These are phyloP conservation scores for Ischnus inquisitorius DNA, from an alignment of 2,888 invertebrate genomes.

Conservation along the genomic window DNA sequence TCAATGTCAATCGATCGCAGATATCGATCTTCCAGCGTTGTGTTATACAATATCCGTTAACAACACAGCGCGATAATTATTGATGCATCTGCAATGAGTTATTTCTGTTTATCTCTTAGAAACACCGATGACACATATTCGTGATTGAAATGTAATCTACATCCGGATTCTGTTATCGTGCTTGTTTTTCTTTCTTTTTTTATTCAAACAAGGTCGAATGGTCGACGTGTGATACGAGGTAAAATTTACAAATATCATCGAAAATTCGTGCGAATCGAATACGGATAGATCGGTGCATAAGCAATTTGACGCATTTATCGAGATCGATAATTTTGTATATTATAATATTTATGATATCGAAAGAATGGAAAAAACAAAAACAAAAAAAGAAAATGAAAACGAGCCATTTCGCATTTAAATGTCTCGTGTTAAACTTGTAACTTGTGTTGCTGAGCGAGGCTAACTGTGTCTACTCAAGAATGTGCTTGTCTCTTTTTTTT, in stretches of 20 bases:
- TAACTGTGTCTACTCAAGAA: not conserved
- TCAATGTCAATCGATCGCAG: slow-evolving; percentile 19
- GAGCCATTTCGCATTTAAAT: slow-evolving; percentile 6
- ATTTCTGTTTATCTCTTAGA: not conserved
- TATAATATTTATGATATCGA: slow-evolving; percentile 38
- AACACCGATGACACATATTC: not conserved
- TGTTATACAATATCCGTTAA: not conserved
- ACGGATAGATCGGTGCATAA: not conserved
- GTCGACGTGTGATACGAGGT: slow-evolving; percentile 25
- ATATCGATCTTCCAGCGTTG: slow-evolving; percentile 40
- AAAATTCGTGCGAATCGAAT: slow-evolving; percentile 19
- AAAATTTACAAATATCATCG: slow-evolving; percentile 4
- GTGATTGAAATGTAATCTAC: not conserved
- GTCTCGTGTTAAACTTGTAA: slow-evolving; percentile 10
- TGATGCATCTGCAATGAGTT: not conserved
- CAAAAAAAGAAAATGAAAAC: not conserved
- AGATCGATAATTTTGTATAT: slow-evolving; percentile 48
- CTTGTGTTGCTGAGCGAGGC: not conserved
- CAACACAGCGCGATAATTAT: slow-evolving; percentile 8
- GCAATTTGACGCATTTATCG: slow-evolving; percentile 43
- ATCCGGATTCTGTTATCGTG: not conserved
- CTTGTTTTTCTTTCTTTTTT: not conserved
- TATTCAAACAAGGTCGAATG: not conserved
- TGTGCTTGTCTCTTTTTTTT: slow-evolving; percentile 27
- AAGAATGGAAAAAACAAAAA: slow-evolving; percentile 7